Evolutionary conservation across 2,797 vertebrate species (phyloP), one percentile per base, ranked within the genome.

Genomic region (Glyptemys insculpta): DNA sequence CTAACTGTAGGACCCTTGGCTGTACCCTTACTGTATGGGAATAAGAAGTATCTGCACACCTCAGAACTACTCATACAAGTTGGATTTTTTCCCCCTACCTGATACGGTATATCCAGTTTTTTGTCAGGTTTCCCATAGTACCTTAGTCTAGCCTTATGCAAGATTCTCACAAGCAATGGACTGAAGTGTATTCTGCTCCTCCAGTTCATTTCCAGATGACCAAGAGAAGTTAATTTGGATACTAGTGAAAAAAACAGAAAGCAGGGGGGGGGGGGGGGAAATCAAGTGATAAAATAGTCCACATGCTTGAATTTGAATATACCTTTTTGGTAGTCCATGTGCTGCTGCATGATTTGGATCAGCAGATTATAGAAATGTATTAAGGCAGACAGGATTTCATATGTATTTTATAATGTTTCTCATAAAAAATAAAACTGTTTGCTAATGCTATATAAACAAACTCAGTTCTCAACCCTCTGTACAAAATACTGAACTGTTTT

Each of bases 91-190:
- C 78, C 86, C 12, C 97, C 97, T 98, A 99, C 99, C 98, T 99
- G 99, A 95, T 98, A 99, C 14, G 99, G 99, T 91, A 98, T 98
- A 95, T 99, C 98, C 84, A 98, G 88, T 91, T 98, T 99, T 89
- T 98, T 98, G 57, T 98, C 98, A 83, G 98, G 98, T 96, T 98
- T 99, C 72, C 99, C 99, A 91, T 99, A 99, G 96, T 99, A 99
- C 65, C 98, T 97, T 62, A 99, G 97, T 96, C 99, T 99, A 93
- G 99, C 99, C 97, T 99, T 99, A 94, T 99, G 98, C 89, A 99
- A 97, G 49, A 99, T 98, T 96, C 98, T 99, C 86, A 99, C 99
- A 72, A 99, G 98, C 76, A 99, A 98, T 6, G 99, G 99, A 27
- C 97, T 98, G 86, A 98, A 97, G 41, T 76, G 97, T 74, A 91